Base-by-base conservation (phyloP, 2,113 vertebrate species). In the Sinosuthora webbiana region DNA sequence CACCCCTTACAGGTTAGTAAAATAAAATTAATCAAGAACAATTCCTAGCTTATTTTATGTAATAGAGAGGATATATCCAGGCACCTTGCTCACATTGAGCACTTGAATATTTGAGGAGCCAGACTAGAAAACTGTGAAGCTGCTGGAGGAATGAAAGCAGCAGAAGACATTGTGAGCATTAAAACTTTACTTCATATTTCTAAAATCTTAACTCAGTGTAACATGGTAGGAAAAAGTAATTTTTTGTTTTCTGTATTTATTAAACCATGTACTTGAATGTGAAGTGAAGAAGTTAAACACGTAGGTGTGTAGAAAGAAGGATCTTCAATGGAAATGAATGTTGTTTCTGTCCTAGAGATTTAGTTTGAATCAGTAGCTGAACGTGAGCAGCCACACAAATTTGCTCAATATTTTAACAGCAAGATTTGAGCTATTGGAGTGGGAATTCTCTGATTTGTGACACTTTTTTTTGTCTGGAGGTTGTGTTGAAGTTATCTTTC, bases 1-100 rank as follows among this genome's bases (percentile, higher is more conserved):
- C 96, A 98, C 99, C 18, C 98, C 99, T 42, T 99, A 99, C 98
- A 99, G 99, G 99, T 99, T 71, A 97, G 98, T 96, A 25, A 83
- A 79, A 49, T 41, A 31, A 80, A 80, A 49, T 28, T 5, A 49
- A 57, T 78, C 37, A n/a, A 42, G 75, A 53, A 0, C 7, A 17
- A 19, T 70, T 80, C 35, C 24, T 55, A 67, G 27, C 25, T 93
- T 63, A n/a, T 49, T 64, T 76, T 60, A 2, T 65, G 11, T 65
- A 73, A 44, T n/a, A 49, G 21, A 83, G 30, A 31, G 31, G 56
- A 56, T 52, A 4, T 63, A 63, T 67, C 33, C 45, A 53, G 49
- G 9, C 21, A 56, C 8, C 21, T 64, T 73, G 56, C 27, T 81
- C 33, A 6, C 10, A 1, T 6, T 37, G 31, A 78, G 78, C 21